A percentile compares a stretch with the other conserved stretches of the same genome.
Evolutionary conservation across 2,888 invertebrate species (phyloP).

Genomic region (Tipula confusa): DNA sequence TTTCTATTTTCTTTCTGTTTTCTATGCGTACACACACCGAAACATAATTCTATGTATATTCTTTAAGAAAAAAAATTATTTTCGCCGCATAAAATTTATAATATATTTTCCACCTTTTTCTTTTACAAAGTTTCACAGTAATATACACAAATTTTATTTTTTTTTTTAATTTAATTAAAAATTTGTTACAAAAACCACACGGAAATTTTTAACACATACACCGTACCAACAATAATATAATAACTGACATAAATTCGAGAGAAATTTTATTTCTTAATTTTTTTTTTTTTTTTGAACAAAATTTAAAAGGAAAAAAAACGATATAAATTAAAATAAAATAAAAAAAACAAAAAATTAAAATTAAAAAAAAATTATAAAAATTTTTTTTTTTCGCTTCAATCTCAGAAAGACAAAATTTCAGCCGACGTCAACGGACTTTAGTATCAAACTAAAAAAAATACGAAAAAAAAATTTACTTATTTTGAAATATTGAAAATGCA

Average conservation of each 20-base stretch:
- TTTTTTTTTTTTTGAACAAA: neutral
- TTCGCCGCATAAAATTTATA: neutral
- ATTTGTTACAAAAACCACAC: neutral
- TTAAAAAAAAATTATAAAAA: neutral
- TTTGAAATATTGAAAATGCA: constrained; percentile 20
- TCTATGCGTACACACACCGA: neutral
- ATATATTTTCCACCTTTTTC: neutral
- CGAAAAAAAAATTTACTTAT: constrained; percentile 26
- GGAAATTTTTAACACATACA: neutral
- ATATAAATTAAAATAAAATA: constrained; percentile 25
- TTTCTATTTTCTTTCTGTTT: neutral
- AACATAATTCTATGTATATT: neutral
- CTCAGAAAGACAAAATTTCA: constrained; percentile 27
- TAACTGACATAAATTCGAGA: neutral
- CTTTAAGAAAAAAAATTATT: no score
- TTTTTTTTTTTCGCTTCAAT: neutral
- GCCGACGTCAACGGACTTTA: constrained; percentile 30
- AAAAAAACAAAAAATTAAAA: neutral
- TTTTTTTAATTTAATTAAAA: neutral
- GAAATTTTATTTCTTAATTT: neutral
- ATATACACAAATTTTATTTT: neutral
- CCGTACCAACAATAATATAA: neutral
- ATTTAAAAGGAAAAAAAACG: neutral
- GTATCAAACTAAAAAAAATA: constrained; percentile 29
- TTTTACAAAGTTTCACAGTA: neutral